These are phyloP conservation scores for Akabosia matsudoensis DNA, from an alignment of 1,140 invertebrate genomes.

Conservation along the genomic window DNA sequence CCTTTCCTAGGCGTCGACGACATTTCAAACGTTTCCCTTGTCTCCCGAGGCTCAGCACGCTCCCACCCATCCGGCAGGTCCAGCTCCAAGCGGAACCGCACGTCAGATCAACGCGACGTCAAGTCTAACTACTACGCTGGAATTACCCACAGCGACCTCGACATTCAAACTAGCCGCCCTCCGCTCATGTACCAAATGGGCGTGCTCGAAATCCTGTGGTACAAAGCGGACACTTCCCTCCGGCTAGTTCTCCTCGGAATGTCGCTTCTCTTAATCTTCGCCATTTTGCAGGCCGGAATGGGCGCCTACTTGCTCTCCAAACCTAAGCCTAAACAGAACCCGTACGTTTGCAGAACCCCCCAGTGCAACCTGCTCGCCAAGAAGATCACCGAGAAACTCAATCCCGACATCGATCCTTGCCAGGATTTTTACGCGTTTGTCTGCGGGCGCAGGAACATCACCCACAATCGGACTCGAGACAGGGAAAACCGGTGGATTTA, in stretches of 20 bases:
- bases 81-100: too few species aligned
- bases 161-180: background rate
- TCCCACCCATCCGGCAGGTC: too few species aligned
- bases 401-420: background rate
- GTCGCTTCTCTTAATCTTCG: background rate
- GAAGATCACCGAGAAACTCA: background rate
- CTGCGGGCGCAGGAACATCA: background rate
- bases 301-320: too few species aligned
- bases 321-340: too few species aligned
- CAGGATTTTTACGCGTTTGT: background rate
- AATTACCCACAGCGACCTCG: conserved; percentile 1
- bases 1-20: too few species aligned
- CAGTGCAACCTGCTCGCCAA: background rate
- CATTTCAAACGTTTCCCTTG: too few species aligned
- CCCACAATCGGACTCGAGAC: background rate
- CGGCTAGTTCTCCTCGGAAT: background rate
- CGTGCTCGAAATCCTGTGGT: background rate
- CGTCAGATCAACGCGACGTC: background rate
- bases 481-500: background rate
- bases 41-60: too few species aligned
- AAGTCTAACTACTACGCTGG: background rate
- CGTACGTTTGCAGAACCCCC: background rate
- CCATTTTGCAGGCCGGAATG: background rate
- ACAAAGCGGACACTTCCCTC: background rate
- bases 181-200: background rate